Base-by-base conservation (phyloP, 2,113 vertebrate species). In the Neolamprologus ventralis region DNA sequence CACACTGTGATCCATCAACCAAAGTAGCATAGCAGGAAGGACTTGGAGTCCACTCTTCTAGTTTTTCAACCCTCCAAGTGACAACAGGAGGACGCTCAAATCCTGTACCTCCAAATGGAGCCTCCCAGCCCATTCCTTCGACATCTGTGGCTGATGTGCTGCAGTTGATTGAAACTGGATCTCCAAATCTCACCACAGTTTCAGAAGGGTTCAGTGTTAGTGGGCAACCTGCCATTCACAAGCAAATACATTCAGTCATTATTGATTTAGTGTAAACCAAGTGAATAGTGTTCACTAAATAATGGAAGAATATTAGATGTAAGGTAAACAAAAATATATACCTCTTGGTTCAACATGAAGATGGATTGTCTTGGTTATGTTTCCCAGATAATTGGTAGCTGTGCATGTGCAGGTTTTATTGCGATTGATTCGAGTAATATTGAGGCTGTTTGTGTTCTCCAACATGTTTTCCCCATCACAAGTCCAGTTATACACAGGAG, bases 341-440 rank as follows among this genome's bases (percentile, higher is more conserved):
- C 92, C 71, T 35, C 1, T 26, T 54, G 53, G n/a, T 54, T 23
- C 19, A 23, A 12, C 53, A 54, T 4, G 53, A 54, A 54, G 10
- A 23, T 54, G 1, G 4, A 91, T 6, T 5, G 5, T 2, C 33
- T 84, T 81, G 0, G 7, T 83, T 45, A 2, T 7, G 1, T 0
- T 81, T 53, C 90, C 88, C 9, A 88, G 13, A 21, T 11, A 0
- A 58, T 93, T 94, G 12, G 7, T 10, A 14, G 91, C n/a, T 54
- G 51, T 54, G n/a, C 51, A 54, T 0, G 51, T 4, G 51, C n/a
- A 54, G 51, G 51, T 54, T 54, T 11, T 1, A 6, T 0, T 54
- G 3, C 2, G 1, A 1, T 21, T 75, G 16, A 88, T 5, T 23
- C 7, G 9, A 4, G 4, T 40, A 5, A 94, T 6, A 4, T 2